Base-by-base conservation (phyloP, 2,888 invertebrate genomes). In the Parnassius orleans region DNA sequence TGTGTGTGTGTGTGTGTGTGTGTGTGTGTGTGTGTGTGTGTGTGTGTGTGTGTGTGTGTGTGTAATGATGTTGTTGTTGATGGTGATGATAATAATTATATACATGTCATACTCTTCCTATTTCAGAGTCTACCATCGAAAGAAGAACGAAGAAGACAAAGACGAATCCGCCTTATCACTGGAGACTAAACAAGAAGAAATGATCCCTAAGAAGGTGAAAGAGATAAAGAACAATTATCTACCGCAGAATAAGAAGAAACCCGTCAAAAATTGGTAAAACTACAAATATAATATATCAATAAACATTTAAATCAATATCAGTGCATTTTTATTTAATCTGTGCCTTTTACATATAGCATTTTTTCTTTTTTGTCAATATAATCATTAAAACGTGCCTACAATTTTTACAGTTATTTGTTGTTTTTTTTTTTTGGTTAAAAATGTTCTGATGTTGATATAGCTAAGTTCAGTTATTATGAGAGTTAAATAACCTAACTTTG, bases 311-410 rank as follows among this genome's bases (percentile, higher is more conserved):
- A 61, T 47, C 56, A 46, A 47, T 56, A 56, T 61, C 56, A 53
- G 59, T 44, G 11, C 10, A 50, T 51, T 48, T 61, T 61, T 19
- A 61, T 61, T 61, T 56, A 51, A 56, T 60, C 60, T 50, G 54
- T 55, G 15, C 9, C 33, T 33, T 33, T 33, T 33, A 33, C 5
- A 33, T 33, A 33, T 33, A 33, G 7, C 7, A 7, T 7, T 5
- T 7, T 33, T 33, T 33, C 33, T 33, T 33, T 33, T 33, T 33
- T 33, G 5, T 33, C 33, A 33, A 54, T 43, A 54, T 19, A 54
- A 10, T 33, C 10, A 58, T 44, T 12, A 53, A 44, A 46, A 7
- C 15, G n/a, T 48, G 3, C 47, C 11, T 46, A 33, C 33, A 33
- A 47, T 33, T 41, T 46, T 1, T 47, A 14, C n/a, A 33, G 1